Conservation (phyloP, 1,140 invertebrate genomes). For the Venturia canescens region DNA sequence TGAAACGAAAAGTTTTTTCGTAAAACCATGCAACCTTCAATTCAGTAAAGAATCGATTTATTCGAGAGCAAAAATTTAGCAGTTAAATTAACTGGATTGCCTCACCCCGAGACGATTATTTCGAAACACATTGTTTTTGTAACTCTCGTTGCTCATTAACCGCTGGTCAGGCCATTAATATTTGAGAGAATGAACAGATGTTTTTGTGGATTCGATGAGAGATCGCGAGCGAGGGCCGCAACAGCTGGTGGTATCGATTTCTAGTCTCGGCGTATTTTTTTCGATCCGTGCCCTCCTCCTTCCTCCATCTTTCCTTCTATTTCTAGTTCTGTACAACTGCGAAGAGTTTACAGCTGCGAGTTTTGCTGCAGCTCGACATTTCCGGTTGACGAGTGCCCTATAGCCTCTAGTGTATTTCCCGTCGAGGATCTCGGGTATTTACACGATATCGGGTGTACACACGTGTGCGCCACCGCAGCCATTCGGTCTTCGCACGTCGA, state of each 20-base stretch:
- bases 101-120: no score
- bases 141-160: not conserved
- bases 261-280: not conserved
- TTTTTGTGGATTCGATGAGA: not conserved
- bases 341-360: not conserved
- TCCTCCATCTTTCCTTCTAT: not conserved
- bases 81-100: no score
- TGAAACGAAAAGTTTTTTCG: no score
- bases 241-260: conserved; percentile 1
- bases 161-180: not conserved
- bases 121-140: no score
- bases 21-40: no score
- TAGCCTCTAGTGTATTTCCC: conserved; percentile 13
- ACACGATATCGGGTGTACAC: not conserved
- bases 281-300: not conserved
- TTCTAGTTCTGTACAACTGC: not conserved
- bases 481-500: not conserved
- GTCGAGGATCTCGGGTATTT: not conserved
- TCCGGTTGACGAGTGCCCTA: conserved; percentile 21
- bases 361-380: conserved; percentile 14
- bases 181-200: not conserved
- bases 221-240: not conserved
- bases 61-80: no score
- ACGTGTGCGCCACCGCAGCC: not conserved
- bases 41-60: no score